Base-by-base conservation (phyloP, 2,888 invertebrate species). In the Hirtodrosophila cameraria region DNA sequence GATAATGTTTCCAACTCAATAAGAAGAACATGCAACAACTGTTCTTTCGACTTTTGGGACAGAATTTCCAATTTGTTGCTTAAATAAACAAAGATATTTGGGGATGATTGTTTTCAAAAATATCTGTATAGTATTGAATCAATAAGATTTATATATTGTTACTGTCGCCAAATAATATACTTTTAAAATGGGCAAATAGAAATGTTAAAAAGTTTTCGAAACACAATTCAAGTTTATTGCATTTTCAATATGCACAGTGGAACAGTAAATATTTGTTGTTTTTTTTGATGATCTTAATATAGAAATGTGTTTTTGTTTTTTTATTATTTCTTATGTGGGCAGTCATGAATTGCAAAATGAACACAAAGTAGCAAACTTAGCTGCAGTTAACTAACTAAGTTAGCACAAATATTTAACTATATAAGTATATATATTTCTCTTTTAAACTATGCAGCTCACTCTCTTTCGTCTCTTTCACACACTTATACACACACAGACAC, bases 401-500 rank as follows among this genome's bases (percentile, higher is more conserved):
- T 68, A 66, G 63, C 69, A 62, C 55, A 67, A 35, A 39, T 62
- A 33, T 49, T 50, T 67, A n/a, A 31, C 67, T 55, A 68, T 61
- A 41, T 52, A 36, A 43, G n/a, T 16, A 9, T 48, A 23, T 42
- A 35, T 48, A 25, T 54, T 31, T 45, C 39, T 61, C 62, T 16
- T 69, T 49, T 50, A 46, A 62, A 30, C 69, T 69, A 69, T 69
- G 43, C 63, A 69, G 45, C 57, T 57, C 66, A 67, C 55, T 69
- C 48, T 55, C n/a, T n/a, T n/a, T 39, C 41, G 48, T 69, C 69
- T 68, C 69, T 43, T 48, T 66, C 46, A 31, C 46, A 36, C 30
- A 35, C 38, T 9, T 42, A 20, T 27, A 31, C n/a, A 12, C 38
- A 25, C 25, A 50, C 28, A 31, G n/a, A 36, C 12, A 16, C 16